Evolutionary conservation across 1,140 invertebrate species (phyloP).

Genomic region (Condylostylus longicornis): DNA sequence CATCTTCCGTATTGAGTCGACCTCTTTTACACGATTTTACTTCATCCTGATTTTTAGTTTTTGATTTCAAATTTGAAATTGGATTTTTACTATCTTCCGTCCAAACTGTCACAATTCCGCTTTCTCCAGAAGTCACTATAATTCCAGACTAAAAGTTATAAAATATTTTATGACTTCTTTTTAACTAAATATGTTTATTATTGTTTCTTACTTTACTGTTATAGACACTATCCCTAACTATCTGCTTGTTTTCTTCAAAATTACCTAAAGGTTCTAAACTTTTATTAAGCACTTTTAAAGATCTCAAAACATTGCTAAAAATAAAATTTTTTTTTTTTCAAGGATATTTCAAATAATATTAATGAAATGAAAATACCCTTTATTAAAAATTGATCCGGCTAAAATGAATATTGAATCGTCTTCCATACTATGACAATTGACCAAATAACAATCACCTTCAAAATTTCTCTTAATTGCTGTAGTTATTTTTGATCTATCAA

Average conservation of each 20-base stretch:
- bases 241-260: conserved; percentile 46
- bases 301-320: conserved; percentile 37
- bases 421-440: conserved; percentile 35
- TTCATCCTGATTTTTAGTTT: too few relatives aligned
- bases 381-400: conserved; percentile 41
- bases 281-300: conserved; percentile 36
- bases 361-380: conserved; percentile 22
- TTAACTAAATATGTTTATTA: not conserved
- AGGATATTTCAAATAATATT: not conserved
- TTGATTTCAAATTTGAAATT: too few relatives aligned
- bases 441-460: conserved; percentile 49
- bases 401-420: conserved; percentile 38
- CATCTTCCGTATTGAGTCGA: too few relatives aligned
- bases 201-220: conserved; percentile 34
- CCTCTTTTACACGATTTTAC: too few relatives aligned
- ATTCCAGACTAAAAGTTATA: conserved; percentile 35
- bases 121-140: conserved; percentile 51
- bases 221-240: conserved; percentile 46
- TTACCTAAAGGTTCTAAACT: conserved; percentile 37
- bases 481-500: conserved; percentile 39
- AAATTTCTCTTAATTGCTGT: conserved; percentile 38
- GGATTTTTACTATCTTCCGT: conserved; percentile 16
- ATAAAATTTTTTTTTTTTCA: not conserved
- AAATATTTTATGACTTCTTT: conserved; percentile 10
- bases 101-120: conserved; percentile 47